Conservation (phyloP, 2,797 vertebrate genomes). For the Protosalanx chinensis region DNA sequence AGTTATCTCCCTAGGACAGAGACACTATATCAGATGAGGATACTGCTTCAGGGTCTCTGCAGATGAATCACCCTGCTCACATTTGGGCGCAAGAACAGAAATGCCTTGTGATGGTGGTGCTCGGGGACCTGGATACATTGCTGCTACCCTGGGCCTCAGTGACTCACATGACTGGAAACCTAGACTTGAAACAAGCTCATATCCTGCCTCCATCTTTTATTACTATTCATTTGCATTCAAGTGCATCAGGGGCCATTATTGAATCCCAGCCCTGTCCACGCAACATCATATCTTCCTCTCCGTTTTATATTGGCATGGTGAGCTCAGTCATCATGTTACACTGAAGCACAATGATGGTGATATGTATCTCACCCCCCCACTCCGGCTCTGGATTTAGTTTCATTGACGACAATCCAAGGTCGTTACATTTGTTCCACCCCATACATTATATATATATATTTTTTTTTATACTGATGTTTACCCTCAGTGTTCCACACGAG, state of each 20-base stretch:
- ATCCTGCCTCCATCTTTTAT: conserved; percentile 29
- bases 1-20: conserved; percentile 10
- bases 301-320: conserved; percentile 6
- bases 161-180: not conserved
- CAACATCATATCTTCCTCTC: conserved; percentile 7
- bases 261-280: conserved; percentile 30
- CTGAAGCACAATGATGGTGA: conserved; percentile 38
- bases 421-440: conserved; percentile 41
- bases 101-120: conserved; percentile 14
- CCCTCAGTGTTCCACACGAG: not conserved
- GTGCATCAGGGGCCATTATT: conserved; percentile 26
- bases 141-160: not conserved
- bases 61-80: conserved; percentile 35
- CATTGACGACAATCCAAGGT: conserved; percentile 14
- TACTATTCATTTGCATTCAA: conserved; percentile 16
- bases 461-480: conserved; percentile 23
- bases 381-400: conserved; percentile 48
- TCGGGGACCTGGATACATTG: not conserved
- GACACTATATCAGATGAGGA: conserved; percentile 24
- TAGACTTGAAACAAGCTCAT: conserved; percentile 16
- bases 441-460: conserved; percentile 44
- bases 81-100: conserved; percentile 6
- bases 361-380: conserved; percentile 10
- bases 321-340: conserved; percentile 45
- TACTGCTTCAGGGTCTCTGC: conserved; percentile 17